Conservation (phyloP, 1,140 invertebrate species). For the Acyrthosiphon pisum region DNA sequence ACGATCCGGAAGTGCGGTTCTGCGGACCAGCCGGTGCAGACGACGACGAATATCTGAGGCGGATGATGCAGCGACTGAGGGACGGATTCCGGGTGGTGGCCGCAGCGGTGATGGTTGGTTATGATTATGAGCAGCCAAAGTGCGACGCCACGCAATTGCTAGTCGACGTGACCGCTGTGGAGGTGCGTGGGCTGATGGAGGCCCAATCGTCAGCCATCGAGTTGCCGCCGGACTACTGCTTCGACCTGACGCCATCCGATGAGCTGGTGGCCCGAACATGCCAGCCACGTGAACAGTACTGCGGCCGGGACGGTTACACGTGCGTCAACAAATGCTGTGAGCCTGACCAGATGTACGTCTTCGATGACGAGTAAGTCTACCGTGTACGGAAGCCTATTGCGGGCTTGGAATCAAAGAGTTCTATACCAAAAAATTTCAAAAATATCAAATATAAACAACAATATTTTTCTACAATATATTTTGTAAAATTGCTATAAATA, state of each 20-base stretch:
- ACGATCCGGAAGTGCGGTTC: constrained; percentile 6
- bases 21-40: neutral
- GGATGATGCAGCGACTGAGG: neutral
- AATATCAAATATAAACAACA: too few relatives aligned
- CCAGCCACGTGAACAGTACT: constrained; percentile 11
- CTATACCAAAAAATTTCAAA: too few relatives aligned
- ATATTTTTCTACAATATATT: too few relatives aligned
- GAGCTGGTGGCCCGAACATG: constrained; percentile 16
- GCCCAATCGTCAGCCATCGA: neutral
- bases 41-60: neutral
- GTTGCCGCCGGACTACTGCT: neutral
- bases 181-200: neutral
- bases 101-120: neutral
- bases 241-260: neutral
- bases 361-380: neutral
- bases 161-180: neutral
- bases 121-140: constrained; percentile 34
- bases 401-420: too few relatives aligned
- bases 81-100: neutral
- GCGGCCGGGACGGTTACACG: neutral
- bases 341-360: neutral
- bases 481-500: too few relatives aligned
- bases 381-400: too few relatives aligned
- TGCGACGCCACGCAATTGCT: neutral
- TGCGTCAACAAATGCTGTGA: constrained; percentile 44